Evolutionary conservation across 2,113 vertebrate genomes (phyloP), one percentile per base, ranked within the genome.

Genomic region (Steatornis caripensis): DNA sequence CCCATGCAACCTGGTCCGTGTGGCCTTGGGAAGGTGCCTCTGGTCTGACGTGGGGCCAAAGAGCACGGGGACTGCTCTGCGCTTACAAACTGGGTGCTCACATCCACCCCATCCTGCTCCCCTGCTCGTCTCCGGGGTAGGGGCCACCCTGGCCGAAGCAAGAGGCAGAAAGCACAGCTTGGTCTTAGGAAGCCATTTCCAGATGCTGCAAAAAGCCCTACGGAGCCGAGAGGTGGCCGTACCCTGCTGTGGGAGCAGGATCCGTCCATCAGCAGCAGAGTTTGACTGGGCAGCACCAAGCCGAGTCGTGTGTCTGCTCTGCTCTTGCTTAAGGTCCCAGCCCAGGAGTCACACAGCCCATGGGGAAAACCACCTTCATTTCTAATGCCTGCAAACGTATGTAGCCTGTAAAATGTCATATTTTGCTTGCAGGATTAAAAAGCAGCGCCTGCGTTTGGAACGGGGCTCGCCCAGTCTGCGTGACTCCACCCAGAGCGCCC

Each of bases 41-140:
- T 23, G 37, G 58, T 36, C 87, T 43, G 41, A 36, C 1, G 1
- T 5, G 0, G 1, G 43, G 32, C 41, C 48, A 26, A 15, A 27
- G 26, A 24, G 7, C 4, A 24, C 34, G 8, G 23, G 24, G 30
- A 17, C 21, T 55, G 41, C n/a, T 55, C 53, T 6, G 36, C 6
- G 2, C 48, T 21, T 21, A 26, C 13, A 24, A 12, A 11, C 29
- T 1, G 9, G 37, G 37, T 16, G 57, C 57, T 41, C 23, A 2
- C 45, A 20, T 3, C 84, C 58, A 15, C 2, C 0, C 37, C 2
- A 0, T 9, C 29, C 55, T 6, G 5, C 10, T 18, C 23, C 41
- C 77, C 55, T 30, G 39, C 41, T 19, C 4, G 54, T 27, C 19
- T 26, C 58, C 4, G 1, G 37, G 15, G 27, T 55, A 12, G 32